A percentile compares a stretch with the other conserved stretches of the same genome.
Conservation (phyloP, 1,140 invertebrate genomes). For the Cydia splendana region DNA sequence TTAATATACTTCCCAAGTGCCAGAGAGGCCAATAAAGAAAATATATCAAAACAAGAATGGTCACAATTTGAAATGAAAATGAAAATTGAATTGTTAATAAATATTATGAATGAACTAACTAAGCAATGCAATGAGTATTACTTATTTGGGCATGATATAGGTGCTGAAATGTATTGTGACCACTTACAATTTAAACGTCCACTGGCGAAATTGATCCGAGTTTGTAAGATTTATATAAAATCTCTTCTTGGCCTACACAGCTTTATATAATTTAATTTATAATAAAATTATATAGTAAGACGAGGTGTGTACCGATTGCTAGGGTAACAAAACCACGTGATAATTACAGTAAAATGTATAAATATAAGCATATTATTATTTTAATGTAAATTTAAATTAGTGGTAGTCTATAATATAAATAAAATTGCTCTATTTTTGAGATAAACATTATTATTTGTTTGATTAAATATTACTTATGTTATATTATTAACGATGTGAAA, state of each 20-base stretch:
- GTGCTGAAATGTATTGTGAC: background rate
- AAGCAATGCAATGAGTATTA: background rate
- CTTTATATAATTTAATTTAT: constrained; percentile 26
- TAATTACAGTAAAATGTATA: constrained; percentile 59
- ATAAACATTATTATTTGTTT: constrained; percentile 52
- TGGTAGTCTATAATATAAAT: constrained; percentile 53
- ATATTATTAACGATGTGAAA: constrained; percentile 57
- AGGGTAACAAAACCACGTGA: constrained; percentile 67
- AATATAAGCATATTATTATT: constrained; percentile 51
- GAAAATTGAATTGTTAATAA: background rate
- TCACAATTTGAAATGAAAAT: constrained; percentile 1
- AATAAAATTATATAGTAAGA: constrained; percentile 20
- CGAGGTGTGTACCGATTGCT: constrained; percentile 38
- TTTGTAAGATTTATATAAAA: background rate
- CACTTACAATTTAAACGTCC: background rate
- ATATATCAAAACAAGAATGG: background rate
- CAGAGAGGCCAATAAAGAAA: background rate
- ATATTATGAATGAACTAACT: background rate
- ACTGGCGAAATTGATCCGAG: background rate
- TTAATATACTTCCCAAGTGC: constrained; percentile 3
- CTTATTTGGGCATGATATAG: background rate
- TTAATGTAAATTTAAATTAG: constrained; percentile 60
- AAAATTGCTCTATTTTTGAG: constrained; percentile 55
- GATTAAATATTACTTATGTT: constrained; percentile 45
- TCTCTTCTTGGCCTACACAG: constrained; percentile 15